Conservation (phyloP, 2,797 vertebrate genomes). For the Pseudocheirus occidentalis region DNA sequence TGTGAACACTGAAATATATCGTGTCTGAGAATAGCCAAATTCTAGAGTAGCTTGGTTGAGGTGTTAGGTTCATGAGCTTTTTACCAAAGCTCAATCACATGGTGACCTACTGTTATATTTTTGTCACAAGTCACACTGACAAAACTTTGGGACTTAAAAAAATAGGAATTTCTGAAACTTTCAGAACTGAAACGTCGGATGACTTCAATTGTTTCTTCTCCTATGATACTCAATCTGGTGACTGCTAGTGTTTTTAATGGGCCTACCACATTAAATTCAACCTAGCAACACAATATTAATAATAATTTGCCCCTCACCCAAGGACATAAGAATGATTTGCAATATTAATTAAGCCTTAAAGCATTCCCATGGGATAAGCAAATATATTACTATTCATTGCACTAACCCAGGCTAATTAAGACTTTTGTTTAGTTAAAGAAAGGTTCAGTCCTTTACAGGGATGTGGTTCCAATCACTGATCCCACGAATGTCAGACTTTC, state of each 20-base stretch:
- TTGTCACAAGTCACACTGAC: not conserved
- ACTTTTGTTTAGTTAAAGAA: not conserved
- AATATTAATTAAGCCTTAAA: not conserved
- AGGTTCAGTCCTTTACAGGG: not conserved
- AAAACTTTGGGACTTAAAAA: not conserved
- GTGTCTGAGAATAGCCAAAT: not conserved
- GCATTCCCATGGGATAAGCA: not conserved
- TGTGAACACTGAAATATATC: not conserved
- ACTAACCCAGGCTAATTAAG: not conserved
- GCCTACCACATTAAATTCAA: not conserved
- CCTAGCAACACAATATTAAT: slow-evolving; percentile 4
- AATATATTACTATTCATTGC: not conserved
- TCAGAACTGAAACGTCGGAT: not conserved
- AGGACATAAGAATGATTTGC: not conserved
- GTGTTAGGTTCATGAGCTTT: not conserved
- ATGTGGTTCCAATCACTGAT: not conserved
- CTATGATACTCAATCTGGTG: not conserved
- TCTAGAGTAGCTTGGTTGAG: not conserved
- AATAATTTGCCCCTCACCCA: not conserved
- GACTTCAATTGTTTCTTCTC: slow-evolving; percentile 6
- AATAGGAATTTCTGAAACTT: not conserved
- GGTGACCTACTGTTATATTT: not conserved
- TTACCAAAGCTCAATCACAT: not conserved
- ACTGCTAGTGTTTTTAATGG: not conserved
- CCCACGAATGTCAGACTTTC: not conserved